Evolutionary conservation across 2,797 vertebrate species (phyloP).

Genomic region (Argentina silus): DNA sequence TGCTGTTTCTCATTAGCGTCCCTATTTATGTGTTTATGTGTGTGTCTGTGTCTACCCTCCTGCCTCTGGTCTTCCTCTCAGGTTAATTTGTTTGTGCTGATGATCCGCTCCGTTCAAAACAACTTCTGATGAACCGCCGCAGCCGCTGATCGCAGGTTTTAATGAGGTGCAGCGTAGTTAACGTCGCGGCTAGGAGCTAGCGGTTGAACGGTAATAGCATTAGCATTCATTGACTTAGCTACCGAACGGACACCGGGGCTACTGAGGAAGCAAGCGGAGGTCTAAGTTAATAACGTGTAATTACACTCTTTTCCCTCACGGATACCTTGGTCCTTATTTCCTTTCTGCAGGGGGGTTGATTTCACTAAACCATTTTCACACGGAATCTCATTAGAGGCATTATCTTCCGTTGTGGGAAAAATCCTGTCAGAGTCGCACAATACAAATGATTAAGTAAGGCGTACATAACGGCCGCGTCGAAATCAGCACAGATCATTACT

Average conservation of each 20-base stretch:
- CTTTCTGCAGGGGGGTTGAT: not conserved
- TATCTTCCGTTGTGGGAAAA: slow-evolving; percentile 9
- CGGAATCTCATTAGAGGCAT: slow-evolving; percentile 21
- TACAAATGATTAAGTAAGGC: slow-evolving; percentile 6
- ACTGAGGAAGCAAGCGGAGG: not conserved
- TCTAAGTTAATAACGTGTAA: not conserved
- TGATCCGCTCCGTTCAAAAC: slow-evolving; percentile 8
- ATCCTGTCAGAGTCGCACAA: not conserved
- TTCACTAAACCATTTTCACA: slow-evolving; percentile 5
- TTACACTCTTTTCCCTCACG: not conserved
- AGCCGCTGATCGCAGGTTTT: slow-evolving; percentile 18
- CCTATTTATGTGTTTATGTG: slow-evolving; percentile 22
- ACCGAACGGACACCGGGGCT: not conserved
- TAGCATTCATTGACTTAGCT: slow-evolving; percentile 7
- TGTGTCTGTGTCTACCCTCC: not conserved
- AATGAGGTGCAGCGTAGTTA: slow-evolving; percentile 28
- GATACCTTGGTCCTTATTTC: not conserved
- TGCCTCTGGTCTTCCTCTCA: slow-evolving; percentile 3
- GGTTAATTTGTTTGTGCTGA: slow-evolving; percentile 34
- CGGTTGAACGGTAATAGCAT: slow-evolving; percentile 1
- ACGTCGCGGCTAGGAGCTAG: not conserved
- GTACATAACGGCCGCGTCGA: not conserved
- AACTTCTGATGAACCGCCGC: slow-evolving; percentile 31
- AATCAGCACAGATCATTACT: slow-evolving; percentile 22
- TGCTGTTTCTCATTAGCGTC: not conserved